A percentile compares a stretch with the other conserved stretches of the same genome.
These are phyloP conservation scores for Tangara arthus DNA, from an alignment of 2,797 vertebrate species.

Conservation along the genomic window DNA sequence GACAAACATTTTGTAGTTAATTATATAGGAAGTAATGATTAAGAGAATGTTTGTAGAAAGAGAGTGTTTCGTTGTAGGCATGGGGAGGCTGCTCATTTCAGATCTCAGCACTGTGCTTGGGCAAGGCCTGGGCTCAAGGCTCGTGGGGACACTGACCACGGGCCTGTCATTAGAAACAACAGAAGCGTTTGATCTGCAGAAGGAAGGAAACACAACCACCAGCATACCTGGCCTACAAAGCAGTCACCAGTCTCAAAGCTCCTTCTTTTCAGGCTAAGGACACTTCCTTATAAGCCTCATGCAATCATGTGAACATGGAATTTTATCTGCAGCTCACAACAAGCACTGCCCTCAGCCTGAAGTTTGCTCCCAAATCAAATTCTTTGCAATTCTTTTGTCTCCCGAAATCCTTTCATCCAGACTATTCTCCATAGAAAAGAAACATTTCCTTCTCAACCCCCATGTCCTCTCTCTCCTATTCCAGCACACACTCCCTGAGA, in stretches of 20 bases:
- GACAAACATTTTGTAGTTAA: neutral
- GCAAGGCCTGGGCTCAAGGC: neutral
- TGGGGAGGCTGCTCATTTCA: neutral
- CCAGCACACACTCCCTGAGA: neutral
- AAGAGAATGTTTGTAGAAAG: neutral
- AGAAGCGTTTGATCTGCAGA: neutral
- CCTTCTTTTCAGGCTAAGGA: conserved; percentile 1
- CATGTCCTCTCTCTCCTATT: neutral
- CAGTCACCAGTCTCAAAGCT: conserved; percentile 10
- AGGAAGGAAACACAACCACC: neutral
- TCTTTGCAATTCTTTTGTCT: conserved; percentile 16
- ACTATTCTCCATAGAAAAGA: neutral
- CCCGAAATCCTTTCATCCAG: neutral
- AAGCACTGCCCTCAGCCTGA: conserved; percentile 18
- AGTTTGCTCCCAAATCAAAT: conserved; percentile 20
- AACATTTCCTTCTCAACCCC: neutral
- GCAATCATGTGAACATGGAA: conserved; percentile 43
- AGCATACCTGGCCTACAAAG: conserved; percentile 16
- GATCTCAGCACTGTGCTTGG: neutral
- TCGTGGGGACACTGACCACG: neutral
- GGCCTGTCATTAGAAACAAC: conserved; percentile 1
- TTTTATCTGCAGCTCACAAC: conserved; percentile 45
- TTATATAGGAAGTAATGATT: conserved; percentile 13
- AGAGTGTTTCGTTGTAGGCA: neutral
- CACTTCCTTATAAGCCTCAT: conserved; percentile 47